These are phyloP conservation scores for Trissonchulus sp. DNA, from an alignment of 2,888 invertebrate genomes.

Conservation along the genomic window DNA sequence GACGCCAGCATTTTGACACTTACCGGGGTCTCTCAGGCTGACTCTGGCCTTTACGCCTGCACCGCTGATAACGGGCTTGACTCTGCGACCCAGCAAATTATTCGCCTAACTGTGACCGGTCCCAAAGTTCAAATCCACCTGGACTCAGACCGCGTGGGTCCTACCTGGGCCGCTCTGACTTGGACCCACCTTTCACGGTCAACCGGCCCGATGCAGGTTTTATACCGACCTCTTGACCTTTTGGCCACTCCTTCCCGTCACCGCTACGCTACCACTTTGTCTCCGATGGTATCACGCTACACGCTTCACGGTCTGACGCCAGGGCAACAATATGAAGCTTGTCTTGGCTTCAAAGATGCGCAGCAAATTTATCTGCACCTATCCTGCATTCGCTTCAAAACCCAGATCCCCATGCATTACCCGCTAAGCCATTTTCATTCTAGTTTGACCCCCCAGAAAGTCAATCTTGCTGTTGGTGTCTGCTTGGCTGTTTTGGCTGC, in stretches of 20 bases:
- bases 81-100: conserved; percentile 45
- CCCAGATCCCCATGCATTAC: too few relatives aligned
- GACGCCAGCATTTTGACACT: conserved; percentile 45
- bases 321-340: conserved; percentile 54
- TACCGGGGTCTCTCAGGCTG: conserved; percentile 45
- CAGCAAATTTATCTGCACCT: conserved; percentile 50
- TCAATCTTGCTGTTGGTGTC: too few relatives aligned
- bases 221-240: conserved; percentile 41
- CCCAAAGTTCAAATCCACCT: conserved; percentile 53
- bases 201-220: conserved; percentile 48
- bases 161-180: conserved; percentile 53
- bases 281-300: conserved; percentile 47
- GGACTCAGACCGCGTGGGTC: conserved; percentile 48
- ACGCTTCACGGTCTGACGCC: conserved; percentile 54
- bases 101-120: conserved; percentile 49
- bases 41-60: conserved; percentile 55
- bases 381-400: conserved; percentile 45
- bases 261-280: conserved; percentile 41
- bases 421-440: too few relatives aligned
- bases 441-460: too few relatives aligned
- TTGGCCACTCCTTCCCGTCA: background rate
- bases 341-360: conserved; percentile 53
- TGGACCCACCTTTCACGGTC: conserved; percentile 54
- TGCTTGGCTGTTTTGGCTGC: too few relatives aligned
- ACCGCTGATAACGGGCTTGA: conserved; percentile 52